Conservation (phyloP, 2,888 invertebrate species). For the Catocala nupta region DNA sequence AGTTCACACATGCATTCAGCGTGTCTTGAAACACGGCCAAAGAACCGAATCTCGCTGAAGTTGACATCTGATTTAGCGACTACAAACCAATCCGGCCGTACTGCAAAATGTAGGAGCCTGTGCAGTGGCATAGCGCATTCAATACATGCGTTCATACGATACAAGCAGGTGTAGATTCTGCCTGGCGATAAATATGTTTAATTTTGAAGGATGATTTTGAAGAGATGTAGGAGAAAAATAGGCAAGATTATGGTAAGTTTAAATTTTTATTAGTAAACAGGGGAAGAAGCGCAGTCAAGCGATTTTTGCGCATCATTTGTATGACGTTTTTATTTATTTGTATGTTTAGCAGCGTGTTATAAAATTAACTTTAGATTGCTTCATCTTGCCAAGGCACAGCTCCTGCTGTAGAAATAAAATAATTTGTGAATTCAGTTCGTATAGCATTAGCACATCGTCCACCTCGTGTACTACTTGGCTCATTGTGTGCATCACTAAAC, state of each 20-base stretch:
- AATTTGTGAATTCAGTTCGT: slow-evolving; percentile 39
- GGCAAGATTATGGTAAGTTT: slow-evolving; percentile 33
- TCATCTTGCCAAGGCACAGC: slow-evolving; percentile 40
- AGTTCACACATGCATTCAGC: slow-evolving; percentile 44
- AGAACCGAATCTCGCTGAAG: no score
- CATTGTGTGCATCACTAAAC: slow-evolving; percentile 36
- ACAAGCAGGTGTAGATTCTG: no score
- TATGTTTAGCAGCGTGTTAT: slow-evolving; percentile 29
- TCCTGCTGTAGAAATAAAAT: slow-evolving; percentile 40
- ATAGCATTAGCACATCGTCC: slow-evolving; percentile 39
- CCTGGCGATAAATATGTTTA: slow-evolving; percentile 36
- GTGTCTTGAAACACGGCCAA: slow-evolving; percentile 38
- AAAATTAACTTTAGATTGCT: slow-evolving; percentile 33
- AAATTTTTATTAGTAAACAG: slow-evolving; percentile 28
- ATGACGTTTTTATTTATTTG: no score
- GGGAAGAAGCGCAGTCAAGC: no score
- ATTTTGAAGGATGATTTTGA: slow-evolving; percentile 36
- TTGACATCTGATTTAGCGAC: no score
- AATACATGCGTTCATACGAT: no score
- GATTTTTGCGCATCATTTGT: no score
- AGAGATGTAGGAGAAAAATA: slow-evolving; percentile 38
- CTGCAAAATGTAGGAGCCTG: no score
- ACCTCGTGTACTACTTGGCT: slow-evolving; percentile 41
- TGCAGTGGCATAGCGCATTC: no score
- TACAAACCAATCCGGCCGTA: no score